Base-by-base conservation (phyloP, 2,888 invertebrate genomes). In the Parasteatoda lunata region DNA sequence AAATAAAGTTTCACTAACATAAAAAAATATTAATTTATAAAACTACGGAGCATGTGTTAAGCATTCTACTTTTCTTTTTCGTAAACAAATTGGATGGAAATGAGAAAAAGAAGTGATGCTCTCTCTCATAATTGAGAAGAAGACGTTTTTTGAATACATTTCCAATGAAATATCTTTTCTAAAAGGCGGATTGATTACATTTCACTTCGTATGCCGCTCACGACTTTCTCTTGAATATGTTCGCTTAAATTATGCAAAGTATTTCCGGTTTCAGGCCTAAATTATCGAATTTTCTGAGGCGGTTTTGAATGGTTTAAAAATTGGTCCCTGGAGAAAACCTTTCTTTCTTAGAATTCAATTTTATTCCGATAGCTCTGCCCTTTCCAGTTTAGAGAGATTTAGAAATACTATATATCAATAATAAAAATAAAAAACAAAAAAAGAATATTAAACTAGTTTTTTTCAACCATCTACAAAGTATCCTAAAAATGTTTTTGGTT, bases 191-290 rank as follows among this genome's bases (percentile, higher is more conserved):
- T 59, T 82, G 82, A 82, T 82, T 82, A 70, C 70, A 69, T 70
- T 76, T 76, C 66, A 11, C 68, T 15, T 82, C 51, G 82, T 48
- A 70, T 80, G 68, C 11, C 30, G 76, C 30, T 76, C 81, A 69
- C 59, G 75, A 68, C 48, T 54, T 73, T 54, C 54, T 54, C 65
- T 66, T 59, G 81, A 81, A 81, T 81, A 75, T 68, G 15, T 59
- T 54, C 49, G 13, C 64, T 71, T 48, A 77, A 77, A 83, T 71
- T 83, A 83, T 83, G 83, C 71, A 83, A 83, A 83, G 64, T 71
- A 83, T 71, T 77, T 83, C 81, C 54, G 68, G 68, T 69, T 49
- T 30, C 13, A 47, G 54, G n/a, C 48, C 15, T 30, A 66, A 75
- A 75, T 81, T 68, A 80, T 73, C 52, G 66, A 59, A 66, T 49